phyloP scores from a whole-genome alignment of 2,888 invertebrate species.

The Agrotis clavis region DNA sequence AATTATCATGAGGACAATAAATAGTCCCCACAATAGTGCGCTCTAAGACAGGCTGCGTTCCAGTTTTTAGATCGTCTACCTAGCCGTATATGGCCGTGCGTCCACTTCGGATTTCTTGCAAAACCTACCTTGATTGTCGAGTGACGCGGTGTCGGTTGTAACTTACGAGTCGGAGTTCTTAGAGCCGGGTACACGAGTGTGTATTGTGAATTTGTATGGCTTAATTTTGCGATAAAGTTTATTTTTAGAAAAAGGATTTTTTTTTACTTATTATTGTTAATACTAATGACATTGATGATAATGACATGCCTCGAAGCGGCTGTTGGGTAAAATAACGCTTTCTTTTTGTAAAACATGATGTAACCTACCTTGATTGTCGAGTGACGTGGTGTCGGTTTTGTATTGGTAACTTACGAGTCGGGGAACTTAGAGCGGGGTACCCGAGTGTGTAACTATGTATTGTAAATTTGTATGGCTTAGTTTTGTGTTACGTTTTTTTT shows the following conservation, averaged over 20 bases:
- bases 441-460: no score
- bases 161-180: conserved; percentile 55
- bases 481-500: no score
- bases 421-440: no score
- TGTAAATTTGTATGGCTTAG: no score
- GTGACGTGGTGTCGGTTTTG: no score
- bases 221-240: conserved; percentile 16
- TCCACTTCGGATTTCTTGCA: conserved; percentile 75
- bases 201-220: conserved; percentile 48
- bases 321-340: no score
- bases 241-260: neutral
- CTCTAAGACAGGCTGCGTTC: conserved; percentile 64
- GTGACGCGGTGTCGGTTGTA: conserved; percentile 59
- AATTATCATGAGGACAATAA: conserved; percentile 67
- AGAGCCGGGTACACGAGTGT: conserved; percentile 45
- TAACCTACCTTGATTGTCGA: no score
- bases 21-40: conserved; percentile 64
- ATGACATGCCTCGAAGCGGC: no score
- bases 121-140: conserved; percentile 75
- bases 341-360: no score
- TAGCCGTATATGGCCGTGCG: conserved; percentile 73
- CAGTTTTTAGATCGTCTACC: conserved; percentile 77
- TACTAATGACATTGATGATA: no score
- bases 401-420: no score
- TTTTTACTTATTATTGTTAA: no score